Evolutionary conservation across 2,113 vertebrate genomes (phyloP).

Genomic region (Neodontobutis hainanensis): DNA sequence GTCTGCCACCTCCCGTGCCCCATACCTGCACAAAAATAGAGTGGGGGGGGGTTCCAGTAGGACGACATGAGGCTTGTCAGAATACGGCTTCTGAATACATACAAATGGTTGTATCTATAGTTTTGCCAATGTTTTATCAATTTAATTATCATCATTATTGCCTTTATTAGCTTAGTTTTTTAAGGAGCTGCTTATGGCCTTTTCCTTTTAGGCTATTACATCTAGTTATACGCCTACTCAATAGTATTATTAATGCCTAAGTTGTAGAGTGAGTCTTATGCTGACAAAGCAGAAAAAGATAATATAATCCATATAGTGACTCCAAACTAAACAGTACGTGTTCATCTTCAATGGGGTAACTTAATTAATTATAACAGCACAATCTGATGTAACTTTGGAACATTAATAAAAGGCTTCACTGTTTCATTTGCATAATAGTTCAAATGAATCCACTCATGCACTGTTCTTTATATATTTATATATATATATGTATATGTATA

Average conservation of each 20-base stretch:
- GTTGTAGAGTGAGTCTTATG: conserved; percentile 46
- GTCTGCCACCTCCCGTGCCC: conserved; percentile 65
- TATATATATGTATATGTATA: no score
- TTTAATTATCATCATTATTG: no score
- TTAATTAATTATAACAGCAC: conserved; percentile 77
- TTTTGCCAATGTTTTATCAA: no score
- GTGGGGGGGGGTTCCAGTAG: neutral
- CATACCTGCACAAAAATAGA: conserved; percentile 55
- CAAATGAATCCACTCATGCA: conserved; percentile 70
- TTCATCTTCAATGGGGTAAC: conserved; percentile 67
- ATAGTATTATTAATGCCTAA: conserved; percentile 14
- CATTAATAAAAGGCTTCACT: conserved; percentile 77
- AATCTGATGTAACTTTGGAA: conserved; percentile 73
- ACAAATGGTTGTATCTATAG: neutral
- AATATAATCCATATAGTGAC: conserved; percentile 50
- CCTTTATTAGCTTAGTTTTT: neutral
- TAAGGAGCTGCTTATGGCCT: neutral
- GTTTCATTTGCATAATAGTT: conserved; percentile 77
- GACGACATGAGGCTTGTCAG: conserved; percentile 11
- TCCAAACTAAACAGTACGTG: conserved; percentile 64
- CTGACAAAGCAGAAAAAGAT: conserved; percentile 46
- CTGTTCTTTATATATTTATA: conserved; percentile 35
- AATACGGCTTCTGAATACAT: neutral
- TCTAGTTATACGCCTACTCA: neutral
- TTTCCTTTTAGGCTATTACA: neutral